Evolutionary conservation across 2,797 vertebrate species (phyloP).

Genomic region (Tragelaphus eurycerus): DNA sequence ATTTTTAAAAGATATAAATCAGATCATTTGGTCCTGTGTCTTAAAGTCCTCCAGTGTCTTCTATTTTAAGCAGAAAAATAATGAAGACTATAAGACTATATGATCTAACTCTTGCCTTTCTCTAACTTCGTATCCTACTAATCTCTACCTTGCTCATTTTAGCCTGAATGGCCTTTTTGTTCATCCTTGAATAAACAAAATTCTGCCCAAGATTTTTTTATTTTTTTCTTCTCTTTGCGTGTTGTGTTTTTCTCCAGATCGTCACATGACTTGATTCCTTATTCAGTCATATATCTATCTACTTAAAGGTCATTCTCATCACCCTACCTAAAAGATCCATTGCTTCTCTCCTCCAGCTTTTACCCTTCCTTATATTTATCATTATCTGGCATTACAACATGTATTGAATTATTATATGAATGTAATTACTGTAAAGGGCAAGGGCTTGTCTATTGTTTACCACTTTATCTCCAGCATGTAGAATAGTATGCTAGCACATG

Average conservation of each 20-base stretch:
- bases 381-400: neutral
- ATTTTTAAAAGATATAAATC: neutral
- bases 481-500: neutral
- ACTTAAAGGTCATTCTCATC: neutral
- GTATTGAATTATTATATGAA: neutral
- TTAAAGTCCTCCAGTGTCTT: neutral
- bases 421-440: neutral
- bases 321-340: neutral
- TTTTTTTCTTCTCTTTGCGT: neutral
- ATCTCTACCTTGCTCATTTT: neutral
- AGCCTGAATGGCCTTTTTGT: neutral
- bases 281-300: neutral
- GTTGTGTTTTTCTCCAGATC: neutral
- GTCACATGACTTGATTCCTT: neutral
- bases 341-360: neutral
- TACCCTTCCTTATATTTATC: neutral
- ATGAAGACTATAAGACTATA: neutral
- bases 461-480: neutral
- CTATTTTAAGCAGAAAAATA: neutral
- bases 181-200: neutral
- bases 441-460: neutral
- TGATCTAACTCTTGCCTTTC: neutral
- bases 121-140: neutral
- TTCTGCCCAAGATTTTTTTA: neutral
- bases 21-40: neutral